Conservation (phyloP, 2,888 invertebrate species). For the Macrophya alboannulata region DNA sequence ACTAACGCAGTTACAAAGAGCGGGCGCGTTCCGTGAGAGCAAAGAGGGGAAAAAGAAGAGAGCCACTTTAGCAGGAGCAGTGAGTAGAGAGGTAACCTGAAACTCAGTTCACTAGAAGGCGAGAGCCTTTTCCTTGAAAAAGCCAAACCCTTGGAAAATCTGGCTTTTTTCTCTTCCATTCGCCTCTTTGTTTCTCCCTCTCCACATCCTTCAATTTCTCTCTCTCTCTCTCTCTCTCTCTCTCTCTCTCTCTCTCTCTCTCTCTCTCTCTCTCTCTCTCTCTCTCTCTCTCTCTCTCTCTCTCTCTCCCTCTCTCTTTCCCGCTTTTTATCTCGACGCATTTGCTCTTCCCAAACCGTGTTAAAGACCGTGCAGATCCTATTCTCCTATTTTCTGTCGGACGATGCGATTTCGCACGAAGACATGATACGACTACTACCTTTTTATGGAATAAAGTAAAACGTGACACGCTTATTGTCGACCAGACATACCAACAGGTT, state of each 20-base stretch:
- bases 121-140: slow-evolving; percentile 35
- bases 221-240: neutral
- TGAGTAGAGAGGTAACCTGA: slow-evolving; percentile 37
- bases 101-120: slow-evolving; percentile 37
- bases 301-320: neutral
- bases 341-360: slow-evolving; percentile 40
- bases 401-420: slow-evolving; percentile 1
- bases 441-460: slow-evolving; percentile 5
- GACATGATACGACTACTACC: neutral
- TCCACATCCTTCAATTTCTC: neutral
- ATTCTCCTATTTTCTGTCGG: neutral
- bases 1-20: slow-evolving; percentile 52
- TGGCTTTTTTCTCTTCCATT: slow-evolving; percentile 27
- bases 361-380: slow-evolving; percentile 1
- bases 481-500: slow-evolving; percentile 44
- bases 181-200: slow-evolving; percentile 2
- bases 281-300: neutral
- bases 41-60: slow-evolving; percentile 37
- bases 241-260: neutral
- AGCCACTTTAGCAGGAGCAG: slow-evolving; percentile 25
- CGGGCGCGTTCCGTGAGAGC: neutral
- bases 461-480: neutral
- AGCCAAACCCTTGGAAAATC: slow-evolving; percentile 51
- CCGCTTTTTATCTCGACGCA: neutral
- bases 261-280: neutral